Evolutionary conservation across 2,113 vertebrate species (phyloP).

Genomic region (Typhlomys cinereus): DNA sequence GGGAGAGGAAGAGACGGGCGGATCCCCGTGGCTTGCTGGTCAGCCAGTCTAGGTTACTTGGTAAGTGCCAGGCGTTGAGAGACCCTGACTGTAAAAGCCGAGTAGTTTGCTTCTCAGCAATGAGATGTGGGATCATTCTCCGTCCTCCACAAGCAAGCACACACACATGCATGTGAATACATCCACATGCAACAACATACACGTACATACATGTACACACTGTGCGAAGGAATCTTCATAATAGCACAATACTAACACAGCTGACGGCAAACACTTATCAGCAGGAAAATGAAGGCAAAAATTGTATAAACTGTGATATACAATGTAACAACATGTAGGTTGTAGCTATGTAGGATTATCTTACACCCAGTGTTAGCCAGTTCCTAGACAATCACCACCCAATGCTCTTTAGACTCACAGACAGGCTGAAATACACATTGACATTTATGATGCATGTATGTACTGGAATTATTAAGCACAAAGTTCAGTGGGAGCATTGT

Average conservation of each 20-base stretch:
- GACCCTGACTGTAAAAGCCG: neutral
- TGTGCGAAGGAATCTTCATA: no score
- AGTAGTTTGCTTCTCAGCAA: neutral
- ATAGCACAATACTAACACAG: neutral
- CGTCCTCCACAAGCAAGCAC: no score
- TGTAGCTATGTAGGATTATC: neutral
- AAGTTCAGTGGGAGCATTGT: no score
- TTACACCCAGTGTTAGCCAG: neutral
- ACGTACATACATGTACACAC: no score
- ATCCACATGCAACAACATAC: neutral
- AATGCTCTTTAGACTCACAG: neutral
- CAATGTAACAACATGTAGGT: neutral
- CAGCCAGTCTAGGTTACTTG: neutral
- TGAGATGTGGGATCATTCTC: neutral
- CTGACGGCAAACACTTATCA: neutral
- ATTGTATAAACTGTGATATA: neutral
- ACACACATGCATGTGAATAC: neutral
- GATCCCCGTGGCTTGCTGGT: neutral
- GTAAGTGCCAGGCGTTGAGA: neutral
- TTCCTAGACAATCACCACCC: neutral
- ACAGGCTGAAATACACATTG: neutral
- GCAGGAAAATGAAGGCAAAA: neutral
- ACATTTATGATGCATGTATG: neutral
- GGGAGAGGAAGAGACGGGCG: neutral
- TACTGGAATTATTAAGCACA: neutral